Conservation (phyloP, 2,888 invertebrate genomes). For the Thymelicus sylvestris region DNA sequence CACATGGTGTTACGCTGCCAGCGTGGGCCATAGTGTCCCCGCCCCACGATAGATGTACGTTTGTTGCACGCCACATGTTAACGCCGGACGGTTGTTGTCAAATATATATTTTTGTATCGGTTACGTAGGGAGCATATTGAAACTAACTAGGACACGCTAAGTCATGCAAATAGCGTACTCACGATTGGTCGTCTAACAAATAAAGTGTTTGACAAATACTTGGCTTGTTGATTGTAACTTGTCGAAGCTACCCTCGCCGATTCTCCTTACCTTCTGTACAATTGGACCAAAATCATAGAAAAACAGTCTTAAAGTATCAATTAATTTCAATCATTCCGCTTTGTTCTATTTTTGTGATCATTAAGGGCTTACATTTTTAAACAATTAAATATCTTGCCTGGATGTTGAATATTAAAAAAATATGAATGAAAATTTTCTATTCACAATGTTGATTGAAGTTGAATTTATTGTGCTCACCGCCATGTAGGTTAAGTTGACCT, state of each 20-base stretch:
- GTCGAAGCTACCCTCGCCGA: neutral
- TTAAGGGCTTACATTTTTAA: too few species aligned
- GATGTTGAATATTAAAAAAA: neutral
- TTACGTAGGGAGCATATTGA: slow-evolving; percentile 20
- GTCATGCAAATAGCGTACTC: slow-evolving; percentile 9
- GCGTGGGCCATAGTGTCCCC: slow-evolving; percentile 14
- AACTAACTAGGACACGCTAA: neutral
- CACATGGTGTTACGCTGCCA: neutral
- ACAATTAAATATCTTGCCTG: neutral
- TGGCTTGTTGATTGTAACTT: slow-evolving; percentile 12
- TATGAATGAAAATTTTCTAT: too few species aligned
- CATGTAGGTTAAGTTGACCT: too few species aligned
- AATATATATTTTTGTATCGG: slow-evolving; percentile 36
- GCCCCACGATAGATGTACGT: slow-evolving; percentile 27
- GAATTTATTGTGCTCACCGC: too few species aligned
- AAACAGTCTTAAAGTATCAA: too few species aligned
- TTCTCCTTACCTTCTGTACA: slow-evolving; percentile 1
- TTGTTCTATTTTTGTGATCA: too few species aligned
- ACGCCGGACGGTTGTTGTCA: slow-evolving; percentile 35
- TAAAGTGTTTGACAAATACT: slow-evolving; percentile 17
- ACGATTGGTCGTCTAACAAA: slow-evolving; percentile 28
- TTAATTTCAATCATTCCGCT: neutral
- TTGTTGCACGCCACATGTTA: slow-evolving; percentile 30
- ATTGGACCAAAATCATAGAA: too few species aligned
- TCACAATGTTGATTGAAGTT: too few species aligned